Conservation (phyloP, 2,797 vertebrate species). For the Trachurus trachurus region DNA sequence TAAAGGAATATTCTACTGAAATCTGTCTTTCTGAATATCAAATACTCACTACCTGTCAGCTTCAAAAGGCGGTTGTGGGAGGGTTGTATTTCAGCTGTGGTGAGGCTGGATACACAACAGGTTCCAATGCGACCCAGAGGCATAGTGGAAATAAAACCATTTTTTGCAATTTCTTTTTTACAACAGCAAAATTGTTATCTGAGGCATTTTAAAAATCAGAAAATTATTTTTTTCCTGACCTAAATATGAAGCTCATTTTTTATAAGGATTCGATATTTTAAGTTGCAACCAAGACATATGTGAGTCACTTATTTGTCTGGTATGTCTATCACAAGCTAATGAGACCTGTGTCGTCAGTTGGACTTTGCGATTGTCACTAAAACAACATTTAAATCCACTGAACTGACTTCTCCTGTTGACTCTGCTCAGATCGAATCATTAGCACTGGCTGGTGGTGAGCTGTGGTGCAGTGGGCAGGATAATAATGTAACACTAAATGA, state of each 20-base stretch:
- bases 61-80: conserved; percentile 16
- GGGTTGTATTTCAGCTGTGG: conserved; percentile 28
- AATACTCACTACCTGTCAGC: conserved; percentile 30
- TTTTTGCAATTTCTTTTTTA: neutral
- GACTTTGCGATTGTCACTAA: neutral
- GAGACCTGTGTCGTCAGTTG: neutral
- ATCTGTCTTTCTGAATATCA: conserved; percentile 44
- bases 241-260: neutral
- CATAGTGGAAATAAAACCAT: neutral
- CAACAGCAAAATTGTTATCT: neutral
- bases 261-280: no score
- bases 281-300: no score
- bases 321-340: neutral
- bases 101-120: conserved; percentile 14
- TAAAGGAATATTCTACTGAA: conserved; percentile 50
- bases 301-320: neutral
- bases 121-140: neutral
- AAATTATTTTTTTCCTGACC: neutral
- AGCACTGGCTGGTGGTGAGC: neutral
- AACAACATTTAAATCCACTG: neutral
- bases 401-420: neutral
- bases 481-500: neutral
- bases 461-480: neutral
- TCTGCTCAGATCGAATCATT: neutral
- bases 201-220: neutral